Percentiles rank a stretch among this genome's conserved stretches.
Conservation (phyloP, 2,113 vertebrate genomes). For the Puma concolor region DNA sequence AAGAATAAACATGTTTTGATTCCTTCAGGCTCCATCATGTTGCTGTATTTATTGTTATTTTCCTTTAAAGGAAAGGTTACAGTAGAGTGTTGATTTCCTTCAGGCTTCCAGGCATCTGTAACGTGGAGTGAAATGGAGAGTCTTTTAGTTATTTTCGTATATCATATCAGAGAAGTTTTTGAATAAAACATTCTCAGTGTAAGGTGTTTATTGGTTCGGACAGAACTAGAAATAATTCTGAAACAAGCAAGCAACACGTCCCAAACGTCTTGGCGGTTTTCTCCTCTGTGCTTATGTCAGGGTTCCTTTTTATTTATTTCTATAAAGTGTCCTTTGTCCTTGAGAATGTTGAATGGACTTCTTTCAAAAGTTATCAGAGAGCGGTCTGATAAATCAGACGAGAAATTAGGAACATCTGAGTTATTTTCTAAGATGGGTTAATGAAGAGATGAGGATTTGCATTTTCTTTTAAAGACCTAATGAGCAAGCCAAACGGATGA, state of each 20-base stretch:
- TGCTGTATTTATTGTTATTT: constrained; percentile 6
- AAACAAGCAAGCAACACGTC: constrained; percentile 45
- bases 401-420: constrained; percentile 78
- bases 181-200: constrained; percentile 43
- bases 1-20: constrained; percentile 47
- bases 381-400: constrained; percentile 71
- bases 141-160: constrained; percentile 57
- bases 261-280: constrained; percentile 46
- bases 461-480: constrained; percentile 78
- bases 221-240: constrained; percentile 52
- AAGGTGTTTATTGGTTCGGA: constrained; percentile 40
- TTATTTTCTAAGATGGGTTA: constrained; percentile 77
- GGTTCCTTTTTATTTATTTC: constrained; percentile 70
- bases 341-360: constrained; percentile 64
- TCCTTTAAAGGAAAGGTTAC: constrained; percentile 59
- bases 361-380: constrained; percentile 77
- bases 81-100: constrained; percentile 61
- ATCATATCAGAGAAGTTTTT: constrained; percentile 50
- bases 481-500: constrained; percentile 60
- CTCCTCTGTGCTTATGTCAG: constrained; percentile 29
- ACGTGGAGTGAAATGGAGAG: not conserved
- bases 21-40: constrained; percentile 15
- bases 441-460: constrained; percentile 75
- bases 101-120: not conserved
- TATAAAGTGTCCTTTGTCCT: constrained; percentile 63